These are phyloP conservation scores for Cantharis rustica DNA, from an alignment of 2,888 invertebrate species.

Conservation along the genomic window DNA sequence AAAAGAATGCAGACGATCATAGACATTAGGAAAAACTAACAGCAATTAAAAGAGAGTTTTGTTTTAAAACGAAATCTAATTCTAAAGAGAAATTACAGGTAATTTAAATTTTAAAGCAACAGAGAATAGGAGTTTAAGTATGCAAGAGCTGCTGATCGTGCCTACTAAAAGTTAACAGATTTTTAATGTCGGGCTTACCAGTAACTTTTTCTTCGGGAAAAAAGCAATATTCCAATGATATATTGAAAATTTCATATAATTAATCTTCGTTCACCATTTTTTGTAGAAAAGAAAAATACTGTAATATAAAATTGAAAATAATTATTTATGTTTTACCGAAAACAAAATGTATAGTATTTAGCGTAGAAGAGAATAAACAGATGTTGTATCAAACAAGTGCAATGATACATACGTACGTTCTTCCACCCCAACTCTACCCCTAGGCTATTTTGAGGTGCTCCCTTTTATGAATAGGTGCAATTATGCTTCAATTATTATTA, in stretches of 20 bases:
- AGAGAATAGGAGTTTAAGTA: background rate
- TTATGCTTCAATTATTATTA: slow-evolving; percentile 40
- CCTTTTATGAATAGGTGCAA: slow-evolving; percentile 33
- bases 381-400: slow-evolving; percentile 22
- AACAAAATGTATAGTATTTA: background rate
- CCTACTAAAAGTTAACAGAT: background rate
- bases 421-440: slow-evolving; percentile 15
- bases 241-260: too few species aligned
- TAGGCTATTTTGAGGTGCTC: slow-evolving; percentile 17
- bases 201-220: background rate
- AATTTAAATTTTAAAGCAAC: background rate
- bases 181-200: background rate
- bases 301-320: background rate
- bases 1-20: too few species aligned
- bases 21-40: too few species aligned
- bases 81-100: background rate
- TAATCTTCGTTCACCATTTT: too few species aligned
- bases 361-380: slow-evolving; percentile 20
- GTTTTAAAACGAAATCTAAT: background rate
- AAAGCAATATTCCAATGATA: too few species aligned
- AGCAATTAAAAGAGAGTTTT: too few species aligned
- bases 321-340: background rate
- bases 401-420: slow-evolving; percentile 26
- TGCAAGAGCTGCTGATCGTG: background rate
- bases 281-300: too few species aligned